Evolutionary conservation across 2,113 vertebrate species (phyloP), one percentile per base, ranked within the genome.

Genomic region (Pyrgilauda ruficollis): DNA sequence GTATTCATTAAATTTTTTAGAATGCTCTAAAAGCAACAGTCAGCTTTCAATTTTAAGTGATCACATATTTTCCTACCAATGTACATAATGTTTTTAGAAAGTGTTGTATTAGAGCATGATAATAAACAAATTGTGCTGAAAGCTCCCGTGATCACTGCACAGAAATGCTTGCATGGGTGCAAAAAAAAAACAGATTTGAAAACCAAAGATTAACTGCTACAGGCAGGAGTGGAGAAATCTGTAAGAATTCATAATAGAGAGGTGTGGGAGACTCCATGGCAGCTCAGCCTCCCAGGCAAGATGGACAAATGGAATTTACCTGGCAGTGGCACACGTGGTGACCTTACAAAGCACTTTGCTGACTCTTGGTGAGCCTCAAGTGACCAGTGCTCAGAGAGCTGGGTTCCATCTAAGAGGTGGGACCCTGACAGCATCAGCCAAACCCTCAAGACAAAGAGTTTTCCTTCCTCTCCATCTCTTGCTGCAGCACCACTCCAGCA

Each of bases 371-470:
- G 59, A 94, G 59, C 55, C 18, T 73, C 49, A 35, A 24, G 58
- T 6, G 26, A 64, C 9, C 53, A 22, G 7, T 1, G 7, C n/a
- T 43, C 22, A 46, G 66, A 43, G 43, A 88, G 14, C 35, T 22
- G 49, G 17, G 24, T 68, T 41, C 30, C 24, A 13, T 39, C 16
- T 11, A 20, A 26, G 0, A 0, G 31, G 8, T 6, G 70, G 26
- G n/a, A 16, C 10, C 72, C 24, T 2, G 1, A 47, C 18, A 64
- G 44, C 33, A 27, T 0, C 2, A 1, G 4, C 47, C 56, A 44
- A 68, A 79, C 19, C 24, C 62, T 76, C 52, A 23, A 27, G 19
- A 27, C 18, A n/a, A 33, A 33, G 16, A 27, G 11, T 23, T 50
- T 46, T 52, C 31, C 56, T 67, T 53, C 31, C n/a, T 84, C n/a